Evolutionary conservation across 1,140 invertebrate genomes (phyloP), one percentile per base, ranked within the genome.

Genomic region (Pseudomyrmex flavicornis): DNA sequence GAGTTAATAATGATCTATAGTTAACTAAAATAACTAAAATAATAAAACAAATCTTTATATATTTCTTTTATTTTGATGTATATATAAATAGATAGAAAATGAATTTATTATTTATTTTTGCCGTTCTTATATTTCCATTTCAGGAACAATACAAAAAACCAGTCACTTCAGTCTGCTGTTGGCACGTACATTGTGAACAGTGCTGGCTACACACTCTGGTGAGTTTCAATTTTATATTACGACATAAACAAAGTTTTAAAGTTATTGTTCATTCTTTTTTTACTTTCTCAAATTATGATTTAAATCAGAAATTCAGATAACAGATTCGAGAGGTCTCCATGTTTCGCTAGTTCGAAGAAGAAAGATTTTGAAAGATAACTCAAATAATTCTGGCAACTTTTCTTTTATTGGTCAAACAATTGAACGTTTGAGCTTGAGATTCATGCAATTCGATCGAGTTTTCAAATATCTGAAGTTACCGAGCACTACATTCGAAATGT

Each of bases 131-230:
- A 4, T 66, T 26, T 63, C 3, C 58, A 20, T 82, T 22, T 20
- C 91, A 97, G 96, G 96, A 96, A 84, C 94, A 95, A 17, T 98
- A 98, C 91, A 96, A 96, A 62, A 97, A 97, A 79, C 98, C 98
- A n/a, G 97, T 98, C 13, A 97, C 98, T n/a, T 99, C 98, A 0
- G 97, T 98, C 61, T 97, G 97, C 90, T 99, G 98, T 93, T 99
- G 98, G 98, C 98, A 99, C 94, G 98, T 99, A 0, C 97, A 99
- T 93, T 99, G 98, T 91, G 98, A 99, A 94, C 96, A 97, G 68
- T 99, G 98, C 92, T 99, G 98, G 98, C 94, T 99, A 1, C 97
- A 97, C 90, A 98, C 98, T 15, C 93, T 99, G 91, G 96, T 96
- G 93, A 95, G 92, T 93, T 48, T 59, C 26, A 9, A 13, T 4